These are phyloP conservation scores for Halictus quadricinctus DNA, from an alignment of 2,888 invertebrate genomes.

Conservation along the genomic window DNA sequence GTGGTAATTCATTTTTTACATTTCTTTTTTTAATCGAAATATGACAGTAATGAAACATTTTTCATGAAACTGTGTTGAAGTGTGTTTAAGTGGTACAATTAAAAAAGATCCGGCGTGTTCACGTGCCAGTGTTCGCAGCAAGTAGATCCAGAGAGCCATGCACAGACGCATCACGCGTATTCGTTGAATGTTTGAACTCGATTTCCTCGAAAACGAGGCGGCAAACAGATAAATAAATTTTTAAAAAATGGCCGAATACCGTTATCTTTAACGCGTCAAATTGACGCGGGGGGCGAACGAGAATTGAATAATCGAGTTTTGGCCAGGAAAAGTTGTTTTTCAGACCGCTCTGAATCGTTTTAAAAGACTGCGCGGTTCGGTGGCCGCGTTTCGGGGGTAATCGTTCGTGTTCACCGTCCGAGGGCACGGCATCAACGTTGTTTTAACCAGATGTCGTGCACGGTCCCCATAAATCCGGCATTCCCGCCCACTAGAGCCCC, in stretches of 20 bases:
- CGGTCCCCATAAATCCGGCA: constrained; percentile 78
- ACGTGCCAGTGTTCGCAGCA: no score
- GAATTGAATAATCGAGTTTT: background rate
- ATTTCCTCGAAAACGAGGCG: no score
- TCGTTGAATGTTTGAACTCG: no score
- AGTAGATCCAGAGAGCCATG: no score
- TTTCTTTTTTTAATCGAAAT: no score
- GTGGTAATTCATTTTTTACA: no score
- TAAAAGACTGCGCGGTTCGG: background rate
- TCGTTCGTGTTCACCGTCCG: constrained; percentile 58
- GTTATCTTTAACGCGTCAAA: background rate
- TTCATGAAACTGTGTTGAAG: no score
- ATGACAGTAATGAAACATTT: no score
- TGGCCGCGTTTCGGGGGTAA: constrained; percentile 57
- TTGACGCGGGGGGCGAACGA: background rate
- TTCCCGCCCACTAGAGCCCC: constrained; percentile 73
- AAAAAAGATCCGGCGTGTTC: no score
- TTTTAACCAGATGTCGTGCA: constrained; percentile 78
- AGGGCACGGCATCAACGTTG: constrained; percentile 70
- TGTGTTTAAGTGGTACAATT: no score
- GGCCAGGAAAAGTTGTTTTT: background rate
- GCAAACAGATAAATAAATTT: no score
- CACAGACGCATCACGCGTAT: no score
- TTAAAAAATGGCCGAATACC: background rate
- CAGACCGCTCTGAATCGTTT: background rate